A percentile compares a stretch with the other conserved stretches of the same genome.
Conservation (phyloP, 1,140 invertebrate genomes). For the Polypedilum pembai region DNA sequence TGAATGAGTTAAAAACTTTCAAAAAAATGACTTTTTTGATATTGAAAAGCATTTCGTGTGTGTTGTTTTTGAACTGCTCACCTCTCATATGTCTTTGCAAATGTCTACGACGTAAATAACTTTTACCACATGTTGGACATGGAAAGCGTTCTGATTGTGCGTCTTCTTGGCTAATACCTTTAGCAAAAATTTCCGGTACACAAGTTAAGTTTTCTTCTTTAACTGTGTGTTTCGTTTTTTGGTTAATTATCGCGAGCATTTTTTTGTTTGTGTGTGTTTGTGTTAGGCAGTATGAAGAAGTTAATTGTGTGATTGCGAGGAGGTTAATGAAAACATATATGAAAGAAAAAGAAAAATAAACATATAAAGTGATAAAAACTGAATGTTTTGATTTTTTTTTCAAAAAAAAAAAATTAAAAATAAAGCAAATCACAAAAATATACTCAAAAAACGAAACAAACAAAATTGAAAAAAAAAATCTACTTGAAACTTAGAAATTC, state of each 20-base stretch:
- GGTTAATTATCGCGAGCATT: background rate
- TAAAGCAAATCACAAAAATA: background rate
- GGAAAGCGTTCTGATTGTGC: constrained; percentile 44
- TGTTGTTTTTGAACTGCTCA: background rate
- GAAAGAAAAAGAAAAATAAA: constrained; percentile 28
- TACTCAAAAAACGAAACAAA: constrained; percentile 15
- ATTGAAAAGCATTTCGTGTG: no score
- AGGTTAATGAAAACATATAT: constrained; percentile 20
- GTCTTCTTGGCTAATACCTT: background rate
- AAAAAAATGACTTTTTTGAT: no score
- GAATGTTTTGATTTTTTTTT: background rate
- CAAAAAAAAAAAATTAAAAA: background rate
- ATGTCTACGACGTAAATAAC: constrained; percentile 58
- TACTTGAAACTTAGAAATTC: background rate
- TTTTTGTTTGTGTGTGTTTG: background rate
- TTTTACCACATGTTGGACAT: constrained; percentile 55
- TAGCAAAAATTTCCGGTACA: constrained; percentile 20
- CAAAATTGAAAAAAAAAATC: constrained; percentile 7
- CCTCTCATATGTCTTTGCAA: constrained; percentile 53
- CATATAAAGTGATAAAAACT: constrained; percentile 3
- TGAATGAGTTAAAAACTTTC: no score
- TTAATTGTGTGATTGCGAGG: background rate
- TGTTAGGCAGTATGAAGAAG: constrained; percentile 7
- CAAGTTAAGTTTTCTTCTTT: constrained; percentile 7
- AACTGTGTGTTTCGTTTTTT: background rate